A percentile compares a stretch with the other conserved stretches of the same genome.
These are phyloP conservation scores for Chondrosia reniformis DNA, from an alignment of 37 sponge, comb jelly and placozoan species.

Conservation along the genomic window DNA sequence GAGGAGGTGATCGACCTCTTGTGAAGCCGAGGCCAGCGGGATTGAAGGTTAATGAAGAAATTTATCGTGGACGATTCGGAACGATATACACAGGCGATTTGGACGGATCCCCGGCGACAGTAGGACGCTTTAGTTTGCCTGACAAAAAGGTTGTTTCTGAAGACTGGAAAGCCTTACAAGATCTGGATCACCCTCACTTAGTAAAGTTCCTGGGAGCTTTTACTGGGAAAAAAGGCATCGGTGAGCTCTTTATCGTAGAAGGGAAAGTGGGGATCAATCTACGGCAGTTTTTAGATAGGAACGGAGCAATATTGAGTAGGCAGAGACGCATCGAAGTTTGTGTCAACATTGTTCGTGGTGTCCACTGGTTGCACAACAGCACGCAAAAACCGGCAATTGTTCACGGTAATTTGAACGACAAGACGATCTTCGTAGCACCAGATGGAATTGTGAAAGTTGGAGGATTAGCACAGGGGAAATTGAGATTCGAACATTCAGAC, in stretches of 20 bases:
- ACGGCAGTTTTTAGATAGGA: not conserved
- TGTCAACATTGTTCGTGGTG: not conserved
- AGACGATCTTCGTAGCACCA: not conserved
- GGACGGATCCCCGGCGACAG: too few species aligned
- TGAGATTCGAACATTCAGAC: too few species aligned
- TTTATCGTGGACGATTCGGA: too few species aligned
- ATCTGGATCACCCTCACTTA: not conserved
- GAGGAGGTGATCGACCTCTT: too few species aligned
- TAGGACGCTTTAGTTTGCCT: too few species aligned
- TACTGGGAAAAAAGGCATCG: not conserved
- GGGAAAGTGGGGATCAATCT: not conserved
- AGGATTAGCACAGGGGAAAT: not conserved
- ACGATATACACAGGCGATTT: too few species aligned
- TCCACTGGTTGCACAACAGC: not conserved
- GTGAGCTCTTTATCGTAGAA: not conserved
- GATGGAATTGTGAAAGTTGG: slow-evolving; percentile 1
- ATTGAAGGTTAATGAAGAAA: too few species aligned
- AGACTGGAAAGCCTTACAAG: too few species aligned
- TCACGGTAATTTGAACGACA: not conserved
- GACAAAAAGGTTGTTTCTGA: too few species aligned
- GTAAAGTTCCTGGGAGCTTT: not conserved
- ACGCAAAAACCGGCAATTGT: slow-evolving; percentile 1
- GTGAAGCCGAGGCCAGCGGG: too few species aligned
- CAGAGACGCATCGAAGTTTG: not conserved
- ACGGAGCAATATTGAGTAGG: not conserved